phyloP scores from a whole-genome alignment of 2,888 invertebrate genomes.

The Isotomurus palustris region DNA sequence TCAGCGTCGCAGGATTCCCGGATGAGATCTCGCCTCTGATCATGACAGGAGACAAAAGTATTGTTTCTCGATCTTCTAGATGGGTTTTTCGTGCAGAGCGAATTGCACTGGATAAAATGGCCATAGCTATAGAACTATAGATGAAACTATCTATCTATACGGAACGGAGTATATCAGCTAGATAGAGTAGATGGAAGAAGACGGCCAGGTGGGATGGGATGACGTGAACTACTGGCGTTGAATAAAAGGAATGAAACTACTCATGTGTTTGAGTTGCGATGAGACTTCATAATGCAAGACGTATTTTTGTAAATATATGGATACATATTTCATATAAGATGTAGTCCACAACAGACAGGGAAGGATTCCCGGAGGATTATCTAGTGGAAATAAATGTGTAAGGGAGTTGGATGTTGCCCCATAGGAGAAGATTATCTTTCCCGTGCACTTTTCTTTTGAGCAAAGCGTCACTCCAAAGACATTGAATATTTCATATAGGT shows the following conservation, averaged over 20 bases:
- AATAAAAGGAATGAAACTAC: too few species aligned
- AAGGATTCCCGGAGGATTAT: constrained; percentile 43
- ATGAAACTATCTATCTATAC: too few species aligned
- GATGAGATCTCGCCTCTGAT: too few species aligned
- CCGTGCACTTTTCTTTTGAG: constrained; percentile 44
- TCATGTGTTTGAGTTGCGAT: too few species aligned
- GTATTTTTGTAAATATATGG: constrained; percentile 29
- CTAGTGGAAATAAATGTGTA: constrained; percentile 47
- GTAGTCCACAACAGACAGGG: constrained; percentile 39
- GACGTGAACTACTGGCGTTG: too few species aligned
- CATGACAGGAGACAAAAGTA: background rate
- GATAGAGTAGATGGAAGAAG: too few species aligned
- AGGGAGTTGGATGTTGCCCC: constrained; percentile 44
- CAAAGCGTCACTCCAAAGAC: constrained; percentile 42
- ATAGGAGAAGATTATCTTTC: constrained; percentile 46
- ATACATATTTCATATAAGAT: constrained; percentile 42
- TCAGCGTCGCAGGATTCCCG: too few species aligned
- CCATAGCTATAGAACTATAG: too few species aligned
- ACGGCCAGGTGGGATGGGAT: too few species aligned
- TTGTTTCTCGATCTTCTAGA: background rate
- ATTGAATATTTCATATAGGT: constrained; percentile 46
- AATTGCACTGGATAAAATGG: too few species aligned
- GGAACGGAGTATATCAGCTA: too few species aligned
- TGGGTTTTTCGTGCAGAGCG: background rate
- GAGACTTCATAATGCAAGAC: constrained; percentile 28